phyloP scores from a whole-genome alignment of 2,113 vertebrate species.

The Gasterosteus nipponicus region DNA sequence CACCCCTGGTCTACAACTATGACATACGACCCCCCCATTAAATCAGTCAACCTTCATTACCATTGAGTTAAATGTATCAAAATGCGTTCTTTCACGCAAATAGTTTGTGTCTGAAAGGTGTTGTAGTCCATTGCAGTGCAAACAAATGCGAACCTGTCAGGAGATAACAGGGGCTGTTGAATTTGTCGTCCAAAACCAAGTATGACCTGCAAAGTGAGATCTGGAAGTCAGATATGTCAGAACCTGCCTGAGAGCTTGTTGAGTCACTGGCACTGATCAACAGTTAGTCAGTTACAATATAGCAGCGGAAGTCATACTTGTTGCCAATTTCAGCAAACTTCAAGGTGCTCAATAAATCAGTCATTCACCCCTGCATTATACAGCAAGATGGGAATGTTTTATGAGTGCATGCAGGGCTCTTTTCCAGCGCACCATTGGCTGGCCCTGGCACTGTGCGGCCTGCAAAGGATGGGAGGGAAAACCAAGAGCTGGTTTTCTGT shows the following conservation, averaged over 20 bases:
- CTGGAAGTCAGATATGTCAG: conserved; percentile 12
- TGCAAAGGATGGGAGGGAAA: conserved; percentile 26
- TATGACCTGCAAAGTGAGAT: neutral
- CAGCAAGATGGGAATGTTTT: conserved; percentile 4
- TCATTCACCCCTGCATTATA: neutral
- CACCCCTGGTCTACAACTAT: too few species aligned
- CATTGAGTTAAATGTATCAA: neutral
- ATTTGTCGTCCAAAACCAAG: neutral
- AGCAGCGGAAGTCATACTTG: neutral
- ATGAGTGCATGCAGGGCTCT: conserved; percentile 1
- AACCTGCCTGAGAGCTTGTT: neutral
- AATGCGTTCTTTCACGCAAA: neutral
- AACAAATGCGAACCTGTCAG: neutral
- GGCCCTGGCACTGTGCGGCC: conserved; percentile 5
- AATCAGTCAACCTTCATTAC: too few species aligned
- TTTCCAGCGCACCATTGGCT: conserved; percentile 5
- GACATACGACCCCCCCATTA: too few species aligned
- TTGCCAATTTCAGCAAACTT: neutral
- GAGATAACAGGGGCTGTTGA: neutral
- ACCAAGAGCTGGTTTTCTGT: conserved; percentile 20
- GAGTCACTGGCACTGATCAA: conserved; percentile 13
- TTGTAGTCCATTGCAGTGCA: neutral
- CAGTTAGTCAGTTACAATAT: neutral
- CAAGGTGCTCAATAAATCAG: neutral
- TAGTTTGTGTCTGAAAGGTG: neutral